Percentiles rank a stretch among this genome's conserved stretches.
phyloP scores from a whole-genome alignment of 2,797 vertebrate genomes.

The Eurystomus glaucurus region DNA sequence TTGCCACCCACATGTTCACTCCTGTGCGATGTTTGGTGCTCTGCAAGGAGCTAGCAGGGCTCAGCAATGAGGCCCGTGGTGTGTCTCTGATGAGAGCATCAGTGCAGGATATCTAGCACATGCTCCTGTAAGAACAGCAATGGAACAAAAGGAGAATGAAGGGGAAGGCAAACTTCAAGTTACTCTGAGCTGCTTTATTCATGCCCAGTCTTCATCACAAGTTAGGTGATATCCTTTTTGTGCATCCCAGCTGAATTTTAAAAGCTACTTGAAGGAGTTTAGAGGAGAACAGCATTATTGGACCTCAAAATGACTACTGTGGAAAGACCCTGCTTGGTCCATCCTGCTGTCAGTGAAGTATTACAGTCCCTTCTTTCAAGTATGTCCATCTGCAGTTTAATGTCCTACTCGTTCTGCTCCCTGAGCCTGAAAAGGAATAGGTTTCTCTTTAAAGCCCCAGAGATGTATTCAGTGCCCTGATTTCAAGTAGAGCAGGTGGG shows the following conservation, averaged over 20 bases:
- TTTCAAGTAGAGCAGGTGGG: not conserved
- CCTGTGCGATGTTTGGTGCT: not conserved
- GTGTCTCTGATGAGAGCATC: not conserved
- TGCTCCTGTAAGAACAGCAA: not conserved
- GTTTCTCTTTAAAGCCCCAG: not conserved
- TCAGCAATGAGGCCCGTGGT: fast-evolving
- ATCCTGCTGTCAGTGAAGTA: not conserved
- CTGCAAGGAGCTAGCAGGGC: fast-evolving
- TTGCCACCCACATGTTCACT: fast-evolving
- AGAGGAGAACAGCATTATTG: not conserved
- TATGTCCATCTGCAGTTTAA: not conserved
- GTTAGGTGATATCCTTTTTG: not conserved
- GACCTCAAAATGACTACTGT: not conserved
- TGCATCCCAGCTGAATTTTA: conserved; percentile 6
- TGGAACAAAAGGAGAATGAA: not conserved
- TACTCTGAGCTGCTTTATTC: not conserved
- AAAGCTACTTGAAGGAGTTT: conserved; percentile 3
- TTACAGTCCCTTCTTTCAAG: not conserved
- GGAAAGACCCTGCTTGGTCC: not conserved
- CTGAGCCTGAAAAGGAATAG: not conserved
- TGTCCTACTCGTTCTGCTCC: not conserved
- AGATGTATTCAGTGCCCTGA: not conserved
- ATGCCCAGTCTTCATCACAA: not conserved
- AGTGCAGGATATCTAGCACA: fast-evolving
- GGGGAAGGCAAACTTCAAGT: not conserved